A percentile compares a stretch with the other conserved stretches of the same genome.
These are phyloP conservation scores for Shargacucullia verbasci DNA, from an alignment of 2,888 invertebrate species.

Conservation along the genomic window DNA sequence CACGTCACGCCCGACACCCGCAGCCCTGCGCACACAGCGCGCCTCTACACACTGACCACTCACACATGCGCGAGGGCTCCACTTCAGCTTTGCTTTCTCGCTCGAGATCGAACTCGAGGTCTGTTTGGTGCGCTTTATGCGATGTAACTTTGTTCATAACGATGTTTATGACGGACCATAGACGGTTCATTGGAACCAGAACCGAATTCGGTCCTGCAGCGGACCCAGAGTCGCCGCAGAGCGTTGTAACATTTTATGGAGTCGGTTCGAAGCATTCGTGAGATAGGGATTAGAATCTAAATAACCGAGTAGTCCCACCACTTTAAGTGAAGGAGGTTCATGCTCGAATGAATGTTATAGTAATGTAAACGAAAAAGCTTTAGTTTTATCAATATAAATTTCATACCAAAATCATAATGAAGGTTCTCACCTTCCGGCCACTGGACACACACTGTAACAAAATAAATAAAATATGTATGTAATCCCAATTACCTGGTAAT, in stretches of 20 bases:
- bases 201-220: slow-evolving; percentile 3
- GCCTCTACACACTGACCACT: slow-evolving; percentile 47
- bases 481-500: slow-evolving; percentile 12
- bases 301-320: slow-evolving; percentile 83
- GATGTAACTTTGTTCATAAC: background rate
- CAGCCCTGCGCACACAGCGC: slow-evolving; percentile 91
- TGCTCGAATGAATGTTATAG: slow-evolving; percentile 86
- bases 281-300: slow-evolving; percentile 66
- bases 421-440: slow-evolving; percentile 95
- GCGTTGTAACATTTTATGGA: slow-evolving; percentile 16
- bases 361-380: slow-evolving; percentile 84
- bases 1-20: slow-evolving; percentile 93
- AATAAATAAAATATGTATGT: slow-evolving; percentile 63
- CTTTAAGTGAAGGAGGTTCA: slow-evolving; percentile 78
- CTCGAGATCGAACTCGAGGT: slow-evolving; percentile 10
- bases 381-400: slow-evolving; percentile 68
- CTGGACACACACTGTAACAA: slow-evolving; percentile 96
- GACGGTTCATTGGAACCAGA: background rate
- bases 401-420: slow-evolving; percentile 61
- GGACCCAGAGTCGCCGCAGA: slow-evolving; percentile 20
- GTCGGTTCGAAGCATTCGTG: slow-evolving; percentile 16
- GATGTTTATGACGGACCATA: slow-evolving; percentile 6
- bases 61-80: background rate
- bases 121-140: background rate
- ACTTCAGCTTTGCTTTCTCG: too few species aligned